phyloP scores from a whole-genome alignment of 2,113 vertebrate genomes.

The Dendropsophus ebraccatus region DNA sequence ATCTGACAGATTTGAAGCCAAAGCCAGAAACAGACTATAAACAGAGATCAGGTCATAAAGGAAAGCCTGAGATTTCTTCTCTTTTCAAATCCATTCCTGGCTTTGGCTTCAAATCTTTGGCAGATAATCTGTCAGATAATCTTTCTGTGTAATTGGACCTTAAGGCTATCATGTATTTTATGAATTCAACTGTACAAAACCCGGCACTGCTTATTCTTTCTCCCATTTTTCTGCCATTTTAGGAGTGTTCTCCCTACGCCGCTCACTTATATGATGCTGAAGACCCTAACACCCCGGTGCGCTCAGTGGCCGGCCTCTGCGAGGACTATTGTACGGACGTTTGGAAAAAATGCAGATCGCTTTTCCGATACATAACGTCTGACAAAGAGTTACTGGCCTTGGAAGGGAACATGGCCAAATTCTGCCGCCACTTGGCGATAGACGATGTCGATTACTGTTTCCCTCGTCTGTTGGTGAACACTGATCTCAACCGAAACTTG shows the following conservation, averaged over 20 bases:
- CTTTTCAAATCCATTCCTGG: too few species aligned
- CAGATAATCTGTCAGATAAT: too few species aligned
- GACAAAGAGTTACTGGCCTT: constrained; percentile 71
- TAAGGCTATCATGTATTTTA: background rate
- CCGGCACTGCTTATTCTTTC: background rate
- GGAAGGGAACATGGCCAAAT: constrained; percentile 70
- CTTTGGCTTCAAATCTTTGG: too few species aligned
- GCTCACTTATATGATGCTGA: constrained; percentile 94
- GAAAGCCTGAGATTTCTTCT: too few species aligned
- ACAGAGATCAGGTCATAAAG: too few species aligned
- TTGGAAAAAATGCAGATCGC: constrained; percentile 80
- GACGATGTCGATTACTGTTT: constrained; percentile 92
- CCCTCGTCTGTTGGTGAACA: constrained; percentile 81
- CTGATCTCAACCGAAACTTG: constrained; percentile 80
- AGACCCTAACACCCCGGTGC: constrained; percentile 82
- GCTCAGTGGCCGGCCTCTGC: constrained; percentile 89
- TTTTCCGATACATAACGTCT: constrained; percentile 75
- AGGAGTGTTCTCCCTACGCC: constrained; percentile 95
- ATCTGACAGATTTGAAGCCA: too few species aligned
- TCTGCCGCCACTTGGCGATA: constrained; percentile 83
- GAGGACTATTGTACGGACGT: constrained; percentile 84
- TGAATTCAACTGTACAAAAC: background rate
- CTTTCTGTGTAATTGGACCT: too few species aligned
- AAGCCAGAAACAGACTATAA: too few species aligned
- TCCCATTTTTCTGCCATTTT: constrained; percentile 45